Evolutionary conservation across 2,113 vertebrate species (phyloP).

Genomic region (Microcebus griseorufus): DNA sequence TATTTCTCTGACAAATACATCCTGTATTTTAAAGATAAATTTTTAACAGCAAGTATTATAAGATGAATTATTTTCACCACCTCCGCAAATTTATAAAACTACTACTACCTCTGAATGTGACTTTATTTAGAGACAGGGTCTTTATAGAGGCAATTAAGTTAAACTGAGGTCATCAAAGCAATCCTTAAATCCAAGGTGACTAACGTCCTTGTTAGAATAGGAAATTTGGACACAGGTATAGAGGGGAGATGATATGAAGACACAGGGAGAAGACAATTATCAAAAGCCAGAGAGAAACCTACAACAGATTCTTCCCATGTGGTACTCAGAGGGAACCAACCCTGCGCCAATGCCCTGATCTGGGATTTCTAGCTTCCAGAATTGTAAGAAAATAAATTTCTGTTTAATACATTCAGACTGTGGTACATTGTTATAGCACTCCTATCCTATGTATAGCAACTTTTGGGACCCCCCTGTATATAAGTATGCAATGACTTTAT

Average conservation of each 20-base stretch:
- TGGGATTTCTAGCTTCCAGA: background rate
- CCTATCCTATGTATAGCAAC: background rate
- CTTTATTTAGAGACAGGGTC: background rate
- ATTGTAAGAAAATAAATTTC: background rate
- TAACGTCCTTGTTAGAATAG: background rate
- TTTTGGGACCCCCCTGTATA: background rate
- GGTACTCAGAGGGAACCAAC: background rate
- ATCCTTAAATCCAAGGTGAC: background rate
- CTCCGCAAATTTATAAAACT: background rate
- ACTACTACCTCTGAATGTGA: background rate
- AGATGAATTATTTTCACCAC: background rate
- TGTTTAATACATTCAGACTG: background rate
- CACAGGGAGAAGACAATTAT: background rate
- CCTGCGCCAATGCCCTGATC: background rate
- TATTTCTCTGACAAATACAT: background rate
- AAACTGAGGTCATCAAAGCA: background rate
- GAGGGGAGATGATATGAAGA: background rate
- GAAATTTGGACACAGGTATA: background rate
- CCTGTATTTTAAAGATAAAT: background rate
- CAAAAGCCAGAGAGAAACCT: background rate
- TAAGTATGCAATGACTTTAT: background rate
- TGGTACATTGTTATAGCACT: background rate
- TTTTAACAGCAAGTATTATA: background rate
- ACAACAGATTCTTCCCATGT: background rate
- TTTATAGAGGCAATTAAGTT: background rate